Conservation (phyloP, 2,797 vertebrate species). For the Protosalanx chinensis region DNA sequence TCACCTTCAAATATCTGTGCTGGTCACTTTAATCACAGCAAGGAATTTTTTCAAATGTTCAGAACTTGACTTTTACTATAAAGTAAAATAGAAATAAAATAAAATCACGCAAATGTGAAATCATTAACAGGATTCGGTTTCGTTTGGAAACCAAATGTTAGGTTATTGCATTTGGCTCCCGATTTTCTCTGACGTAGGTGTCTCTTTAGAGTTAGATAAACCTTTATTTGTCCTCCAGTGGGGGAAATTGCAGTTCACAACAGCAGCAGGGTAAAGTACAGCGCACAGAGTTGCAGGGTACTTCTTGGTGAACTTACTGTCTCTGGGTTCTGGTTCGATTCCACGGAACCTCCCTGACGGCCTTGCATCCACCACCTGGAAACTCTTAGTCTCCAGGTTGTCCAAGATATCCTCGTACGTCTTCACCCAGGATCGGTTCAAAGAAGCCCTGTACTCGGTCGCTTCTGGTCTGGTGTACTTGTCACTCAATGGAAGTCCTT, state of each 20-base stretch:
- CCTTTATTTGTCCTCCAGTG: too few species aligned
- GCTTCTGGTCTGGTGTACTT: slow-evolving; percentile 59
- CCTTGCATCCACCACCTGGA: slow-evolving; percentile 88
- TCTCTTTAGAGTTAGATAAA: too few species aligned
- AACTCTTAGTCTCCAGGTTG: slow-evolving; percentile 76
- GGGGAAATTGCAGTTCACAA: too few species aligned
- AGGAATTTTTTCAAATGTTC: neutral
- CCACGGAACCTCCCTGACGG: slow-evolving; percentile 79
- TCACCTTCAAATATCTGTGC: too few species aligned
- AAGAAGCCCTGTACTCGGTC: slow-evolving; percentile 68
- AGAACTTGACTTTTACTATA: neutral
- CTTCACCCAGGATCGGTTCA: slow-evolving; percentile 77
- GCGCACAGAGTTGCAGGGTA: too few species aligned
- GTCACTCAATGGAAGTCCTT: slow-evolving; percentile 73
- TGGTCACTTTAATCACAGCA: neutral
- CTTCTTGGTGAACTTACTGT: slow-evolving; percentile 67
- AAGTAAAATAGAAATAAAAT: neutral
- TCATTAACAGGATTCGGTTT: too few species aligned
- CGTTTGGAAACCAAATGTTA: too few species aligned
- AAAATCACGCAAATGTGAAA: too few species aligned
- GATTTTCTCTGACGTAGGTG: too few species aligned
- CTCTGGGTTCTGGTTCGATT: slow-evolving; percentile 83
- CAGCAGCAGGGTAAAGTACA: too few species aligned
- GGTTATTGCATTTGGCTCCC: too few species aligned
- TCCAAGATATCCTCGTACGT: slow-evolving; percentile 82